These are phyloP conservation scores for Chondrilla cf. caribensis DNA, from an alignment of 37 sponge, comb jelly and placozoan species.

Conservation along the genomic window DNA sequence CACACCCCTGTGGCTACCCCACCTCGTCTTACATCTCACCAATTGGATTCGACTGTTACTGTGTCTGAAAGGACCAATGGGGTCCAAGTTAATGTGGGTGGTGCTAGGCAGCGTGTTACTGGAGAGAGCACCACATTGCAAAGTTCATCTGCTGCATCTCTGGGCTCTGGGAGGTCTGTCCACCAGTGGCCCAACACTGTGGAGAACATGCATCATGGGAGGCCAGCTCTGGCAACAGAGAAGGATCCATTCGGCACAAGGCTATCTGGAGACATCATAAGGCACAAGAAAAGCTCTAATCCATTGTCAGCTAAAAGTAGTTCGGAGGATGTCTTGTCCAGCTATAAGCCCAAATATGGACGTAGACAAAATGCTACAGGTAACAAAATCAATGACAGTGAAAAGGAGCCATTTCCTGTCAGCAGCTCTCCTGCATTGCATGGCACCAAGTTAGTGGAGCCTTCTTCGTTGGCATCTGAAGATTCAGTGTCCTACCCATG, in stretches of 20 bases:
- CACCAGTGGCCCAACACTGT: conserved; percentile 27
- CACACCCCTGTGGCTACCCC: no score
- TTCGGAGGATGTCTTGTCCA: background rate
- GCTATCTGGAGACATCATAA: background rate
- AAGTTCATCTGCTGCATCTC: background rate
- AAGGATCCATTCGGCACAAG: conserved; percentile 69
- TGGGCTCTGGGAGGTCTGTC: background rate
- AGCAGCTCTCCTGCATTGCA: no score
- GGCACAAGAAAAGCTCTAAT: background rate
- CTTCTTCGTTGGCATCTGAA: background rate
- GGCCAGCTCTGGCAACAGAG: conserved; percentile 63
- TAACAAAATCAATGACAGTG: background rate
- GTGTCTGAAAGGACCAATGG: background rate
- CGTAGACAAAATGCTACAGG: conserved; percentile 17
- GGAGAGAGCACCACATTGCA: background rate
- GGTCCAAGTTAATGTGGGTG: background rate
- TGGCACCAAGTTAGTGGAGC: no score
- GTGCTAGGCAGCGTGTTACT: no score
- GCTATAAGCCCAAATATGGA: conserved; percentile 38
- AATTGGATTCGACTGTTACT: no score
- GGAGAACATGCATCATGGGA: conserved; percentile 75
- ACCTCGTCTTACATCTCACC: background rate
- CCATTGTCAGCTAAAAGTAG: background rate
- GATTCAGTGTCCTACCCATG: conserved; percentile 7
- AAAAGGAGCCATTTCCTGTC: no score